These are phyloP conservation scores for Folsomia candida DNA, from an alignment of 2,888 invertebrate species.

Conservation along the genomic window DNA sequence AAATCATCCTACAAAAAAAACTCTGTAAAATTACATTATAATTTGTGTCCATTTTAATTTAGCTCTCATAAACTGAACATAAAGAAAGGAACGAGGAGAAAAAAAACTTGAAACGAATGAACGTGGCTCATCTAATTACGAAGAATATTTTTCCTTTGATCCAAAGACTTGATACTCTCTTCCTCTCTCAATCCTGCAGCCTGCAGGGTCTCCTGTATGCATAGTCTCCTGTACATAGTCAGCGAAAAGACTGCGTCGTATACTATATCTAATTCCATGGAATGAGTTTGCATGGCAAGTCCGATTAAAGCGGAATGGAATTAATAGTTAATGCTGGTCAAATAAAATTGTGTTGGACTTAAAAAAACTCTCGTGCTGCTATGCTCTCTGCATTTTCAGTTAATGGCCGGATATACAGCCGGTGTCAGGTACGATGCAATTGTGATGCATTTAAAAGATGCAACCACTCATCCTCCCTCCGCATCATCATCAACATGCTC, in stretches of 20 bases:
- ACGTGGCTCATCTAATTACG: neutral
- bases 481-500: too few species aligned
- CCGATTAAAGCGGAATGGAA: neutral
- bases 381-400: neutral
- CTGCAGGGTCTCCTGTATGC: too few species aligned
- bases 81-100: neutral
- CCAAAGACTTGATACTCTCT: neutral
- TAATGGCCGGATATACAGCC: neutral
- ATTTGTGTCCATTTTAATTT: neutral
- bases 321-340: neutral
- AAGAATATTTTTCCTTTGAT: neutral
- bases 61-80: neutral
- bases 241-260: neutral
- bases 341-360: neutral
- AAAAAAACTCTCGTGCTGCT: too few species aligned
- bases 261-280: neutral
- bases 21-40: neutral
- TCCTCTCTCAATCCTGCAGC: too few species aligned
- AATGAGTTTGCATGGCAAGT: neutral
- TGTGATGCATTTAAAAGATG: too few species aligned
- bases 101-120: neutral
- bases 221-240: too few species aligned
- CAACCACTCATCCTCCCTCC: too few species aligned
- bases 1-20: neutral
- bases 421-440: too few species aligned